Evolutionary conservation across 2,888 invertebrate genomes (phyloP), one percentile per base, ranked within the genome.

Genomic region (Caenorhabditis angaria): DNA sequence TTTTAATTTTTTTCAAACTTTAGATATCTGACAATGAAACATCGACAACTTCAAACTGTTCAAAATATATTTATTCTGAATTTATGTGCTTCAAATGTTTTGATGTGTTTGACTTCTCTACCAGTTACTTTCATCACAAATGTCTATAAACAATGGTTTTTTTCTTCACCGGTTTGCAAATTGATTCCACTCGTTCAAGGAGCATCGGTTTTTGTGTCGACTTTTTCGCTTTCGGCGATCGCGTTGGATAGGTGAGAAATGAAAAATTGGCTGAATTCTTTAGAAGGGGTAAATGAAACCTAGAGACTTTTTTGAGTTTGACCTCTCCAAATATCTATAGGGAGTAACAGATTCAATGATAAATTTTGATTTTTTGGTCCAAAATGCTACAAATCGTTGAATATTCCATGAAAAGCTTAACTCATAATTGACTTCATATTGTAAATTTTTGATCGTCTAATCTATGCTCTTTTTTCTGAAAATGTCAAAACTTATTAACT

Each of bases 111-210:
- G 10, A 91, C 97, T 65, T 94, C 95, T 1, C 94, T 97, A 61
- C 97, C 97, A 0, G 96, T 97, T 87, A 97, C 97, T 0, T 97
- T 97, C 0, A 90, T 96, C 0, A 95, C 96, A 88, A 93, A 94
- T 0, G 95, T 97, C 87, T 91, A 94, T 82, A 93, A 90, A 64
- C 91, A 92, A 54, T 97, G 97, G 97, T 92, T 93, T 60, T 97
- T 97, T 89, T 97, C 97, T 0, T 91, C 92, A 27, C 90, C 92
- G 0, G 90, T 97, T 74, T 97, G 97, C 88, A 95, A 95, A 88
- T 90, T 96, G 83, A 94, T 95, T 80, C 93, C 96, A 66, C 95
- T 93, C 89, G 93, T 94, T 61, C 94, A 94, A 77, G 82, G 95
- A 61, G 93, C 94, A 85, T 94, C 94, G 88, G 95, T 97, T 80